Percentiles rank a stretch among this genome's conserved stretches.
These are phyloP conservation scores for Scophthalmus maximus DNA, from an alignment of 2,113 vertebrate species.

Conservation along the genomic window DNA sequence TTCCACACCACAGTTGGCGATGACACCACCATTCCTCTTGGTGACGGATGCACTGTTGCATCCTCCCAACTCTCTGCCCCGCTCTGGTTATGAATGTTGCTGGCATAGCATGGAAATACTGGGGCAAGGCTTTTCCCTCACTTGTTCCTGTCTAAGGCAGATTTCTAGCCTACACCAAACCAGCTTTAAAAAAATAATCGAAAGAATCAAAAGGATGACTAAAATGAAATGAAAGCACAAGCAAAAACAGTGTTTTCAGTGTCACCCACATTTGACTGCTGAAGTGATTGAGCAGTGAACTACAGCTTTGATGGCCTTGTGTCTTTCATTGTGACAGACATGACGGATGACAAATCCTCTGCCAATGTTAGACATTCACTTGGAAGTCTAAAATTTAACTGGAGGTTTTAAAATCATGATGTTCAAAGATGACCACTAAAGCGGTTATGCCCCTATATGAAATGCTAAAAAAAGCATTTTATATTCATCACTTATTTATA, in stretches of 20 bases:
- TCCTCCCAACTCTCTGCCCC: slow-evolving; percentile 66
- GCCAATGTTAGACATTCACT: slow-evolving; percentile 26
- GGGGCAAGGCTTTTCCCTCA: slow-evolving; percentile 48
- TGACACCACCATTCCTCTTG: slow-evolving; percentile 82
- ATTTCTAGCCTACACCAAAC: slow-evolving; percentile 29
- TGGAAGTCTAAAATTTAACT: slow-evolving; percentile 29
- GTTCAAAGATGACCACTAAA: slow-evolving; percentile 12
- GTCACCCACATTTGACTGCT: not conserved
- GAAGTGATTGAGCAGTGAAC: slow-evolving; percentile 48
- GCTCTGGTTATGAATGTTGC: slow-evolving; percentile 76
- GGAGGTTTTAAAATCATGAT: slow-evolving; percentile 14
- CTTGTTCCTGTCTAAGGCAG: slow-evolving; percentile 11
- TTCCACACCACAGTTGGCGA: slow-evolving; percentile 77
- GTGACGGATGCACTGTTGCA: slow-evolving; percentile 80
- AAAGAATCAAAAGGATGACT: not conserved
- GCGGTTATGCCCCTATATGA: not conserved
- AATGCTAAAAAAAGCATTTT: slow-evolving; percentile 28
- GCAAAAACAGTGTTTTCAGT: too few relatives aligned
- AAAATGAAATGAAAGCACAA: too few relatives aligned
- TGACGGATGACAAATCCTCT: slow-evolving; percentile 37
- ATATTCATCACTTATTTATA: slow-evolving; percentile 30
- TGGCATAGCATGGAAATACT: slow-evolving; percentile 67
- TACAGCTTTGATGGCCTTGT: slow-evolving; percentile 40
- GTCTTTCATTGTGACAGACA: slow-evolving; percentile 46
- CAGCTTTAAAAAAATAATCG: not conserved